Conservation (phyloP, 2,888 invertebrate species). For the Eupeodes luniger region DNA sequence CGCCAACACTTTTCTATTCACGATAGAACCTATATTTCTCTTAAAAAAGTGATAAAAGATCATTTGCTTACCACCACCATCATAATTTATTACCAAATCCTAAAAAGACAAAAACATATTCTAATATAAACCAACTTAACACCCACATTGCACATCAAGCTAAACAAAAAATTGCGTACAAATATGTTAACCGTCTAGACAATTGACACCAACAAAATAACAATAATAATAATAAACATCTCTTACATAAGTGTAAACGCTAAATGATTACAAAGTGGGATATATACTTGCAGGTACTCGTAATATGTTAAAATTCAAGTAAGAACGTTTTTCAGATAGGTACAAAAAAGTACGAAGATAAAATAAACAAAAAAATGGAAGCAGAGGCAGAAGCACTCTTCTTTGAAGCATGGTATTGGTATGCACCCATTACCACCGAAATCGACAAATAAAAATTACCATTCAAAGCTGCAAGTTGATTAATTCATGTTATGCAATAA, state of each 20-base stretch:
- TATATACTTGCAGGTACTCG: slow-evolving; percentile 13
- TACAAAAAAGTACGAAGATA: not conserved
- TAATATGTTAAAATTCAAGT: slow-evolving; percentile 19
- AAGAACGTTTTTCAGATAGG: slow-evolving; percentile 35
- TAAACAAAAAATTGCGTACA: not conserved
- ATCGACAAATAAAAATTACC: slow-evolving; percentile 43
- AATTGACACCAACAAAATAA: slow-evolving; percentile 54
- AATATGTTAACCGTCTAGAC: slow-evolving; percentile 61
- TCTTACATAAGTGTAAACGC: slow-evolving; percentile 64
- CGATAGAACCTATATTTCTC: too few relatives aligned
- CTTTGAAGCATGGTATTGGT: slow-evolving; percentile 30
- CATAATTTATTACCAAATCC: not conserved
- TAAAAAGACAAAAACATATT: not conserved
- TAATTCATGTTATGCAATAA: slow-evolving; percentile 62
- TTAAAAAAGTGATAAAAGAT: too few relatives aligned
- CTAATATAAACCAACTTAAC: not conserved
- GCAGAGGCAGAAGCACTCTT: not conserved
- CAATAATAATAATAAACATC: slow-evolving; percentile 36
- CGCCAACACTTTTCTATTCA: too few relatives aligned
- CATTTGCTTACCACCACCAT: not conserved
- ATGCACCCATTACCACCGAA: slow-evolving; percentile 51
- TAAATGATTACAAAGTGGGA: slow-evolving; percentile 29
- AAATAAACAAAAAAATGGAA: not conserved
- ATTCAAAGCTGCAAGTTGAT: slow-evolving; percentile 54
- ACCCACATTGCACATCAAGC: not conserved